Base-by-base conservation (phyloP, 2,888 invertebrate species). In the Drosophila buzzatii region DNA sequence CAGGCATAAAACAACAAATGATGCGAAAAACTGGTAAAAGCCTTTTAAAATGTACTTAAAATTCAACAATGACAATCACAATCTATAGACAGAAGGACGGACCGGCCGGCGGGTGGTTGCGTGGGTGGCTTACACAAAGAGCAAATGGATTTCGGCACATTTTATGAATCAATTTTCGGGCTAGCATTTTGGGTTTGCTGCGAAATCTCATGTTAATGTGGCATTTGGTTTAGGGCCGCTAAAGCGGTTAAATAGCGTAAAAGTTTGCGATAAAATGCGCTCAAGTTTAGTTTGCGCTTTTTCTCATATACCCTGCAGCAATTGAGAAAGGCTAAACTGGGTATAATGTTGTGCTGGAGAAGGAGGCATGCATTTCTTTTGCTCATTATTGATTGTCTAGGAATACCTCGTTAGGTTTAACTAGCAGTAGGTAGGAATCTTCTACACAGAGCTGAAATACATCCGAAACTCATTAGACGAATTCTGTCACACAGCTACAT, bases 21-120 rank as follows among this genome's bases (percentile, higher is more conserved):
- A 86, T 77, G 86, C 90, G 90, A 86, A 86, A 86, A 86, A 90
- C 86, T 85, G 90, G 73, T 73, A 74, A 85, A 88, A 89, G 89
- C 70, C 89, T 89, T 86, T 86, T 90, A 89, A 90, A 89, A 90
- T 83, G 86, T 89, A 89, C 90, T 90, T 86, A 88, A 85, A 90
- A 90, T 76, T 85, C 76, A 89, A 90, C 86, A 90, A 90, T 78
- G 88, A 77, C 88, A 86, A 74, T 75, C 85, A 70, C 73, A 77
- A 65, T 78, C 65, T 70, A 78, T 77, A 33, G 37, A 33, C 37
- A 16, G 37, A 39, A 14, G 16, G 12, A 41, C 8, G n/a, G 31
- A 16, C 14, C 9, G 27, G 3, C 12, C 16, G 7, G 4, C 18
- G 16, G 42, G 0, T 0, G 14, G 39, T 20, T 44, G 4, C 12